Evolutionary conservation across 2,888 invertebrate genomes (phyloP), one percentile per base, ranked within the genome.

Genomic region (Hirtodrosophila duncani): DNA sequence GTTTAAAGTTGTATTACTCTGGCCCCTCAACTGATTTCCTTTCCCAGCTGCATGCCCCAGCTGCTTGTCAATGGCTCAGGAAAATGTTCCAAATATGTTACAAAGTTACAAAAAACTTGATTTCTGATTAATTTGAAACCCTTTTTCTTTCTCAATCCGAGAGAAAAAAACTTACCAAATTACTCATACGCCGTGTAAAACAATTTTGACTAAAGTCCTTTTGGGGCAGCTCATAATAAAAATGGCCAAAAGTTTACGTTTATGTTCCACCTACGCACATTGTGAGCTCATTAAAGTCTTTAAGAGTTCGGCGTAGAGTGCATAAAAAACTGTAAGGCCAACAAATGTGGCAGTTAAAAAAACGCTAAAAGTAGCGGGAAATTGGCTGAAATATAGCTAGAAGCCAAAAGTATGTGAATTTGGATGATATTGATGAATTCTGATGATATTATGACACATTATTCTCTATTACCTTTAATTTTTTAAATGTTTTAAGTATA

Each of bases 1-100:
- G 43, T 45, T 75, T 71, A 56, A 71, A 75, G 72, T 75, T 71
- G 41, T 45, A 59, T 20, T 53, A 38, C 39, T 27, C 37, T 30
- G 44, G 29, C 21, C 26, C 16, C 36, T 24, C 29, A 46, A 34
- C 34, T 34, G 20, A 24, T 44, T 5, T 11, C 4, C 7, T 34
- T 9, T 20, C 8, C 20, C 16, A 17, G 10, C 17, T 14, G 26
- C 39, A 10, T 63, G 24, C 33, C 49, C 34, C 74, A 68, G 66
- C 63, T 72, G 72, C 26, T 66, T 58, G 51, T 55, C 63, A 63
- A 60, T 63, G 43, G 60, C 10, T 37, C 63, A 59, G 60, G 63
- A 63, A 63, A 55, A 60, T 29, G 46, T 37, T 63, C 53, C 31
- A 27, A 63, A 63, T 41, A 30, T 50, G 45, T 38, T 23, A 17